Base-by-base conservation (phyloP, 2,113 vertebrate genomes). In the Forbesichthys papilliferus region DNA sequence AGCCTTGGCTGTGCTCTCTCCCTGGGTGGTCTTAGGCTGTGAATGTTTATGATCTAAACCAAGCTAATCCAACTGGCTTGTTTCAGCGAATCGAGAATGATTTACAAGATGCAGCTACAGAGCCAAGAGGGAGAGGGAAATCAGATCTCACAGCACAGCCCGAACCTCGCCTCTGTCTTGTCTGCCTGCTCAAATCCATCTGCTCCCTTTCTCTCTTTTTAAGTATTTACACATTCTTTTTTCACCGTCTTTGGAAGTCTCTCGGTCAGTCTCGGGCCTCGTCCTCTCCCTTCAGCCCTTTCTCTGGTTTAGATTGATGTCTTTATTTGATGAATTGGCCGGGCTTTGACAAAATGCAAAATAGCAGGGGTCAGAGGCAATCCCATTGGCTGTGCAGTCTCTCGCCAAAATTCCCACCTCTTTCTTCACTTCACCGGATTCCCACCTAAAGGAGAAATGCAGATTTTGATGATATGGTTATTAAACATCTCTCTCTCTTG, bases 31-130 rank as follows among this genome's bases (percentile, higher is more conserved):
- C 93, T 77, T 42, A 89, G 57, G 88, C 86, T 85, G 86, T 87
- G 86, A 91, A 92, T 93, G 92, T 93, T 94, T 94, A 93, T 93
- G 92, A 92, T 92, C 89, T 91, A 90, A 92, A 90, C 90, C 89
- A 85, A 92, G 88, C 89, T 93, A 92, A 93, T 94, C 93, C 91
- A 91, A 92, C 91, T 92, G 91, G 93, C 92, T 92, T 93, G 91
- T 93, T 93, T 89, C 90, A 90, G 87, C 85, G 93, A 92, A 91
- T 88, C 89, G 90, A 91, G 90, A 93, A 93, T 94, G 91, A 94
- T 93, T 94, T 93, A 93, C 90, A 92, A 89, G 92, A 90, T 2
- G 78, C 89, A 83, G 88, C 66, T 64, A 73, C 63, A 76, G 69
- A 84, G 89, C 89, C 86, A 91, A 77, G 76, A 87, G 79, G 75